phyloP scores from a whole-genome alignment of 2,888 invertebrate species.

The Lissonota sp. region DNA sequence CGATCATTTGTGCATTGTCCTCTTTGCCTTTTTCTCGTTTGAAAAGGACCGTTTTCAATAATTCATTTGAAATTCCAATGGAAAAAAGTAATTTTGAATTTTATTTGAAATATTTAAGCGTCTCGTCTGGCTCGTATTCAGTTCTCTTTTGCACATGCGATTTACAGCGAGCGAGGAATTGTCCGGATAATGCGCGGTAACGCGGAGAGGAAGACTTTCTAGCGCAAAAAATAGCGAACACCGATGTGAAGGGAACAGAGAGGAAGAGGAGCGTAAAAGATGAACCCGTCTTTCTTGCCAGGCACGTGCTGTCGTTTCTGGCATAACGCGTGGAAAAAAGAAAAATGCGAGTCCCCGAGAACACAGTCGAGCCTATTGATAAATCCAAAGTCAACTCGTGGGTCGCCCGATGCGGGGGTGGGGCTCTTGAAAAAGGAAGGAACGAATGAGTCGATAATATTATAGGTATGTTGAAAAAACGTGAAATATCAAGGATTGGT shows the following conservation, averaged over 20 bases:
- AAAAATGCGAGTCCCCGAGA: not conserved
- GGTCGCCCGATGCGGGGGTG: not conserved
- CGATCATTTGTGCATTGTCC: not conserved
- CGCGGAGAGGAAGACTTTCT: conserved; percentile 48
- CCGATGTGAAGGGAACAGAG: conserved; percentile 9
- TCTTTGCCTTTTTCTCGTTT: not conserved
- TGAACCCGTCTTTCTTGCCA: not conserved
- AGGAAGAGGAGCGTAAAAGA: not conserved
- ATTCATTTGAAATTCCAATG: not conserved
- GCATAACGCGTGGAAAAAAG: conserved; percentile 11
- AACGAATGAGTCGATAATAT: conserved; percentile 29
- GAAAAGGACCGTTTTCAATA: not conserved
- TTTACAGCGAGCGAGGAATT: not conserved
- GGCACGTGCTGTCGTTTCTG: conserved; percentile 41
- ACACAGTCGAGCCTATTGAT: conserved; percentile 49
- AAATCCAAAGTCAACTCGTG: conserved; percentile 15
- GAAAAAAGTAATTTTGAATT: not conserved
- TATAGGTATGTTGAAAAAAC: conserved; percentile 8
- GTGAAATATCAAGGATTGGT: not conserved
- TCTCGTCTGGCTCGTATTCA: not conserved
- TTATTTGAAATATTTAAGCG: not conserved
- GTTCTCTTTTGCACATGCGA: not conserved
- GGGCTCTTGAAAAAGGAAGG: conserved; percentile 6
- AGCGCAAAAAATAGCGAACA: conserved; percentile 28
- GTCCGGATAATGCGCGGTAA: conserved; percentile 29